Evolutionary conservation across 2,113 vertebrate species (phyloP).

Genomic region (Galbula dea): DNA sequence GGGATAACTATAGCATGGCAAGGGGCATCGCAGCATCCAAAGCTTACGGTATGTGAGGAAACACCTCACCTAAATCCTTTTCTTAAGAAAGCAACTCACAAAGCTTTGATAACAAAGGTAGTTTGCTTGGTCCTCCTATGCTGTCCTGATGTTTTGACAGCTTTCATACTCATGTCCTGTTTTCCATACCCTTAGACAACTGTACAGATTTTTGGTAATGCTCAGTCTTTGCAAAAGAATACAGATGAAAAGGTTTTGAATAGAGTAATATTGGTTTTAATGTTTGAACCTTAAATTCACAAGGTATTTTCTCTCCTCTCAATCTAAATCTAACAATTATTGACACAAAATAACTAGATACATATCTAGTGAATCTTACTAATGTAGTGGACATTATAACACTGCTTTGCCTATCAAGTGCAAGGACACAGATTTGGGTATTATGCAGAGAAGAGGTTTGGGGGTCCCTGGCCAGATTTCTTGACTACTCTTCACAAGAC

Average conservation of each 20-base stretch:
- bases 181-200: background rate
- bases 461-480: background rate
- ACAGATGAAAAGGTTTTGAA: background rate
- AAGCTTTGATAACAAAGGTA: background rate
- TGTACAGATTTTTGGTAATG: background rate
- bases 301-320: background rate
- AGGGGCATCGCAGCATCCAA: background rate
- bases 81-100: background rate
- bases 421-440: background rate
- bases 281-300: background rate
- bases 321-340: background rate
- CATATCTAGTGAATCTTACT: background rate
- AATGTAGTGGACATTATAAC: background rate
- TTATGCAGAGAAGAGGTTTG: background rate
- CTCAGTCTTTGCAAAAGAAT: background rate
- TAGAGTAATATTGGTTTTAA: background rate
- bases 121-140: background rate
- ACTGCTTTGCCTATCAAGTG: background rate
- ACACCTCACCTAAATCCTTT: background rate
- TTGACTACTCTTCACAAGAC: background rate
- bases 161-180: background rate
- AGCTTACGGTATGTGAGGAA: background rate
- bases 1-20: background rate
- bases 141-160: background rate
- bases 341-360: background rate